Evolutionary conservation across 1,140 invertebrate species (phyloP).

Genomic region (Cotesia vestalis): DNA sequence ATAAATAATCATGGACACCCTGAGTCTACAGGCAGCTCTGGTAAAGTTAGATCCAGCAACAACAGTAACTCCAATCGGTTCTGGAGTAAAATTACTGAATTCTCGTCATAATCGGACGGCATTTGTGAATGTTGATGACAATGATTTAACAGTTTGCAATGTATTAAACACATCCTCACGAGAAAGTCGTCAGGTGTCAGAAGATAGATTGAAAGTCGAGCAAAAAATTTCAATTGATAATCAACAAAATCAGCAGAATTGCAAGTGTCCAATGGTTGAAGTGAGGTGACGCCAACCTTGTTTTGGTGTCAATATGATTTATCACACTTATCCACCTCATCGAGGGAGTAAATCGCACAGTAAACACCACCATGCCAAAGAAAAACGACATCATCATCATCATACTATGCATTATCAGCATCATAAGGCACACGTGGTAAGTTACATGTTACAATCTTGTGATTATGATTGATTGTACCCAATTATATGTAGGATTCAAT

Average conservation of each 20-base stretch:
- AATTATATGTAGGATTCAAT: conserved; percentile 3
- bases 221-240: conserved; percentile 32
- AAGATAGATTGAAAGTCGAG: conserved; percentile 35
- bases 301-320: conserved; percentile 59
- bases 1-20: conserved; percentile 54
- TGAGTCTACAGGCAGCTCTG: conserved; percentile 61
- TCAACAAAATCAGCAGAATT: conserved; percentile 44
- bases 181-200: conserved; percentile 17
- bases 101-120: conserved; percentile 52
- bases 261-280: conserved; percentile 57
- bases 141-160: conserved; percentile 51
- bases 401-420: conserved; percentile 61
- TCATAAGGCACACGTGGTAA: conserved; percentile 61
- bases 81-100: conserved; percentile 51
- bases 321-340: conserved; percentile 63
- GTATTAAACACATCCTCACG: conserved; percentile 24
- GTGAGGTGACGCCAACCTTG: conserved; percentile 65
- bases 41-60: conserved; percentile 63
- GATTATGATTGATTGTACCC: conserved; percentile 5
- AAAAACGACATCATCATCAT: conserved; percentile 61
- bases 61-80: conserved; percentile 60
- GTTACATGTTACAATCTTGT: conserved; percentile 35
- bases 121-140: conserved; percentile 52
- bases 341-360: conserved; percentile 58
- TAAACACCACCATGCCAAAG: conserved; percentile 59